Evolutionary conservation across 53 echinoderm and acorn worm species (phyloP).

Genomic region (Luidia sarsii): DNA sequence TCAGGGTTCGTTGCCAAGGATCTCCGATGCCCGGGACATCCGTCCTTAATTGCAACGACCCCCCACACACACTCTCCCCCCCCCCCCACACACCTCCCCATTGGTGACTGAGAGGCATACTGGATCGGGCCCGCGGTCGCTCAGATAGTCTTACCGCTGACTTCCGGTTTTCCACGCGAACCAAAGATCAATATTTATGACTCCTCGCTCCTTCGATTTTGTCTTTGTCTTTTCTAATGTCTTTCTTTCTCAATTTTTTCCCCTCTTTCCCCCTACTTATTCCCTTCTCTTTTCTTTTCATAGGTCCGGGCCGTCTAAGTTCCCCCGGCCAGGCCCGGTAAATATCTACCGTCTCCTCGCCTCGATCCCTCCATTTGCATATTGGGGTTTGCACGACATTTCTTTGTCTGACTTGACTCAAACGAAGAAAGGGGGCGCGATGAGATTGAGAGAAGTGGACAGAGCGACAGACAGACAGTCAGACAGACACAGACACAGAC

Average conservation of each 20-base stretch:
- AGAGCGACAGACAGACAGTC: no score
- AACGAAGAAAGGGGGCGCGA: no score
- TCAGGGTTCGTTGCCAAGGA: conserved; percentile 51
- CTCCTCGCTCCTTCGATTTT: conserved; percentile 52
- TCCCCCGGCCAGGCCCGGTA: no score
- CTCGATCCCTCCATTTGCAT: conserved; percentile 33
- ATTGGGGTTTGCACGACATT: conserved; percentile 14
- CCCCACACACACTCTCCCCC: no score
- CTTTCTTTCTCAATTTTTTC: neutral
- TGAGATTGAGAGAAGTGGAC: no score
- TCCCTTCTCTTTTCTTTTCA: no score
- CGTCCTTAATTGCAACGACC: conserved; percentile 50
- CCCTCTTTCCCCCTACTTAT: no score
- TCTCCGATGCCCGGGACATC: conserved; percentile 35
- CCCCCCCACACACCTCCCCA: no score
- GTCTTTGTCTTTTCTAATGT: neutral
- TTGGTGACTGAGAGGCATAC: conserved; percentile 25
- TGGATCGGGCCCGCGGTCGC: conserved; percentile 43
- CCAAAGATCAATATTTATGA: conserved; percentile 57
- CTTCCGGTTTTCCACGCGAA: conserved; percentile 52
- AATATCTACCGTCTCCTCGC: no score
- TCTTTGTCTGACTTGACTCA: conserved; percentile 40
- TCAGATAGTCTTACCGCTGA: conserved; percentile 54
- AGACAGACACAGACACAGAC: no score
- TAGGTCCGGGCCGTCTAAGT: no score